These are phyloP conservation scores for Lichenostomus cassidix DNA, from an alignment of 2,113 vertebrate species.

Conservation along the genomic window DNA sequence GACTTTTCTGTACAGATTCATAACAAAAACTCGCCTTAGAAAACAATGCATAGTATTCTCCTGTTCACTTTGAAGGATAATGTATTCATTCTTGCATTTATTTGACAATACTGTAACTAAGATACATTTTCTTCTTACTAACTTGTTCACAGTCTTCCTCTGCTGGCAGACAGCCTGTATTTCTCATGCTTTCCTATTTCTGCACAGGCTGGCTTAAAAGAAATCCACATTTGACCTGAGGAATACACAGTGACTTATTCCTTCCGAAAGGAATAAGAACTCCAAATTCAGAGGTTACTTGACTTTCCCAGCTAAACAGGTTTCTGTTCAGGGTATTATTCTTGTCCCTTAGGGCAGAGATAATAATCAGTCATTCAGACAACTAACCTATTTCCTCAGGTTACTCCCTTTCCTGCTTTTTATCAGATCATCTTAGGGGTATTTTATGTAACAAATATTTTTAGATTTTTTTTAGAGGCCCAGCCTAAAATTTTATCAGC, in stretches of 20 bases:
- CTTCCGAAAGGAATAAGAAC: neutral
- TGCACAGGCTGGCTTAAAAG: neutral
- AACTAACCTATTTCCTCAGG: slow-evolving; percentile 2
- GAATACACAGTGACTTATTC: neutral
- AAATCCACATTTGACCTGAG: neutral
- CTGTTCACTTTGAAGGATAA: neutral
- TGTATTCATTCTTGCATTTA: neutral
- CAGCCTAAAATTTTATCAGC: neutral
- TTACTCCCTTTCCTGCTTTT: neutral
- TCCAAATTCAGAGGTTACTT: neutral
- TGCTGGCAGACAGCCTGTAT: neutral
- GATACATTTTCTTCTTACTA: neutral
- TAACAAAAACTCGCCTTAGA: neutral
- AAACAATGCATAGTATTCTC: neutral
- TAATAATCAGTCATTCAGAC: neutral
- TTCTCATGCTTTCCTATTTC: neutral
- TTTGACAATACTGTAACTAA: neutral
- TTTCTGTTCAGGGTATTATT: neutral
- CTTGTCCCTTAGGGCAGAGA: neutral
- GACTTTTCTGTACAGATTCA: neutral
- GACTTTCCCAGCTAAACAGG: neutral
- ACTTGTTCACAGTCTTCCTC: neutral
- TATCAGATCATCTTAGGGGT: neutral
- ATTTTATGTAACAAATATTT: neutral
- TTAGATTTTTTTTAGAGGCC: neutral